Evolutionary conservation across 2,113 vertebrate genomes (phyloP).

Genomic region (Bufo gargarizans): DNA sequence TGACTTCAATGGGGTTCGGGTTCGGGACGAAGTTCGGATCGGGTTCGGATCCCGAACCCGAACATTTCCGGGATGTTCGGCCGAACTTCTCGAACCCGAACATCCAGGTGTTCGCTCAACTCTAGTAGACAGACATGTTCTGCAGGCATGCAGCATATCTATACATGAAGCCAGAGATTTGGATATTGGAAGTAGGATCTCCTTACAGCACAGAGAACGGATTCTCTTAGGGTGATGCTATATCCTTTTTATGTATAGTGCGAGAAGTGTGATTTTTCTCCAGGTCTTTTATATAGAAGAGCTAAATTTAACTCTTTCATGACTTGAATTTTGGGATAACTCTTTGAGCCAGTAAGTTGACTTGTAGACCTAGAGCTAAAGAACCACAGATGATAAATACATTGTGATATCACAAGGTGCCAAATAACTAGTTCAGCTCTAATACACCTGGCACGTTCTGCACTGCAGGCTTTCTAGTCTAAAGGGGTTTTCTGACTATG

Average conservation of each 20-base stretch:
- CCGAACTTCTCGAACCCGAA: too few species aligned
- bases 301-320: background rate
- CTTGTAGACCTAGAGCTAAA: background rate
- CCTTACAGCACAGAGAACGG: background rate
- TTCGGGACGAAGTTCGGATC: too few species aligned
- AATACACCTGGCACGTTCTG: too few species aligned
- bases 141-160: background rate
- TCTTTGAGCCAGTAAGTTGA: background rate
- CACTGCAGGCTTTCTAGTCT: too few species aligned
- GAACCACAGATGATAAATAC: background rate
- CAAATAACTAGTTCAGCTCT: too few species aligned
- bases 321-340: background rate
- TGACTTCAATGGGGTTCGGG: too few species aligned
- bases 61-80: too few species aligned
- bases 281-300: background rate
- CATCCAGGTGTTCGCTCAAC: too few species aligned
- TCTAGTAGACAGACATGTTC: background rate
- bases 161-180: background rate
- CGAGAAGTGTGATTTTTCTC: background rate
- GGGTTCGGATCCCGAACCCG: too few species aligned
- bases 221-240: background rate
- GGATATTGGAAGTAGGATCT: background rate
- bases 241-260: background rate
- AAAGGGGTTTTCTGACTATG: too few species aligned
- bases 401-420: slow-evolving; percentile 3